These are phyloP conservation scores for Operophtera brumata DNA, from an alignment of 2,888 invertebrate species.

Conservation along the genomic window DNA sequence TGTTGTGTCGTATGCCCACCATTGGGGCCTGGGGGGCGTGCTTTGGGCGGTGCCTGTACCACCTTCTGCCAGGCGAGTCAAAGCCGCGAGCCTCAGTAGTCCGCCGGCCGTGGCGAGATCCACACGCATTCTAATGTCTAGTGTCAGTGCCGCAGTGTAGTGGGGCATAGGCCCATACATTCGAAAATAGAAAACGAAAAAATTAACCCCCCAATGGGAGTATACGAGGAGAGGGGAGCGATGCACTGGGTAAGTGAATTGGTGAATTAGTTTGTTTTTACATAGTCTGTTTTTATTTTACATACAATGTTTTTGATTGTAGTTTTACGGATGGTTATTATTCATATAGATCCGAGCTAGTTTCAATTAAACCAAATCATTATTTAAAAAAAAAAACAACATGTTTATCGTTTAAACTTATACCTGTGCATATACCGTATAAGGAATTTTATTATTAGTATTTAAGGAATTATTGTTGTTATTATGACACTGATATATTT, in stretches of 20 bases:
- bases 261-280: slow-evolving; percentile 15
- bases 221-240: slow-evolving; percentile 93
- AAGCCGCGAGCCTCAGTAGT: slow-evolving; percentile 47
- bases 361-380: no score
- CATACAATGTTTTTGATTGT: not conserved
- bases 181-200: slow-evolving; percentile 77
- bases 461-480: no score
- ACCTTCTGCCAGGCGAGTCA: slow-evolving; percentile 32
- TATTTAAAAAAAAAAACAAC: no score
- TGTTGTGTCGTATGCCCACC: slow-evolving; percentile 39
- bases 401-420: no score
- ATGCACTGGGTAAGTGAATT: slow-evolving; percentile 91
- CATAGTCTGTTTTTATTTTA: not conserved
- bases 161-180: slow-evolving; percentile 76
- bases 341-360: no score
- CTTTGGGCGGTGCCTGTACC: slow-evolving; percentile 36
- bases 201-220: slow-evolving; percentile 91
- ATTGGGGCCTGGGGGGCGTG: slow-evolving; percentile 47
- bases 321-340: not conserved
- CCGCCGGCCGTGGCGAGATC: slow-evolving; percentile 65
- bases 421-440: no score
- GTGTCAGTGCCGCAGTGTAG: slow-evolving; percentile 72
- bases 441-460: no score
- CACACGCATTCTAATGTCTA: slow-evolving; percentile 57
- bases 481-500: no score